These are phyloP conservation scores for Pantherophis vulpinus DNA, from an alignment of 2,797 vertebrate genomes.

Conservation along the genomic window DNA sequence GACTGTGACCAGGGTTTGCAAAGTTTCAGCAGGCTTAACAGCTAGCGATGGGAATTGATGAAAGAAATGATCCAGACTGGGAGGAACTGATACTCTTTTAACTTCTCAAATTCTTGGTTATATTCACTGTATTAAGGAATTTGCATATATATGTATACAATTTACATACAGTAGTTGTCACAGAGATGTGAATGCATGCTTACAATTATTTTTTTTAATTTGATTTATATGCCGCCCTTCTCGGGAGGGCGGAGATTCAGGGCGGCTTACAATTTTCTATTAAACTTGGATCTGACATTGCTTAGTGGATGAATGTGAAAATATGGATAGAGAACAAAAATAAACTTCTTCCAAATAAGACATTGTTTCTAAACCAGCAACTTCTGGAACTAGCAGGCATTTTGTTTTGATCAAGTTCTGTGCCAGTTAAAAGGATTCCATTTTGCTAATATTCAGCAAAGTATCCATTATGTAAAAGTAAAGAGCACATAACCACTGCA, in stretches of 20 bases:
- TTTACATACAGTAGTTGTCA: neutral
- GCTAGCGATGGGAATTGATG: neutral
- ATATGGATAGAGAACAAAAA: conserved; percentile 1
- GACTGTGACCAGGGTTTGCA: neutral
- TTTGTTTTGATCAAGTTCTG: conserved; percentile 25
- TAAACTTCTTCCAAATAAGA: neutral
- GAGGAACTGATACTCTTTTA: neutral
- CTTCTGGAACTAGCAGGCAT: conserved; percentile 29
- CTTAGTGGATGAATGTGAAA: neutral
- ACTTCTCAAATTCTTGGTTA: neutral
- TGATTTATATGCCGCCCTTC: too few relatives aligned
- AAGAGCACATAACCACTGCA: conserved; percentile 26
- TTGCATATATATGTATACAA: neutral
- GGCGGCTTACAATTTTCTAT: neutral
- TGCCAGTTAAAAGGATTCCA: conserved; percentile 22
- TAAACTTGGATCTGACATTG: neutral
- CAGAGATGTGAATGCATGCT: neutral
- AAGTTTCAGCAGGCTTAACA: neutral
- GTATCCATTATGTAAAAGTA: conserved; percentile 12
- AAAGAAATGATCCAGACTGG: neutral
- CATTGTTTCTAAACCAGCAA: neutral
- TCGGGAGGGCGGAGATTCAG: too few relatives aligned
- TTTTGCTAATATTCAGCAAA: conserved; percentile 32
- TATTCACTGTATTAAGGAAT: neutral
- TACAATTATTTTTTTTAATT: neutral